These are phyloP conservation scores for Dynastes grantii DNA, from an alignment of 2,888 invertebrate species.

Conservation along the genomic window DNA sequence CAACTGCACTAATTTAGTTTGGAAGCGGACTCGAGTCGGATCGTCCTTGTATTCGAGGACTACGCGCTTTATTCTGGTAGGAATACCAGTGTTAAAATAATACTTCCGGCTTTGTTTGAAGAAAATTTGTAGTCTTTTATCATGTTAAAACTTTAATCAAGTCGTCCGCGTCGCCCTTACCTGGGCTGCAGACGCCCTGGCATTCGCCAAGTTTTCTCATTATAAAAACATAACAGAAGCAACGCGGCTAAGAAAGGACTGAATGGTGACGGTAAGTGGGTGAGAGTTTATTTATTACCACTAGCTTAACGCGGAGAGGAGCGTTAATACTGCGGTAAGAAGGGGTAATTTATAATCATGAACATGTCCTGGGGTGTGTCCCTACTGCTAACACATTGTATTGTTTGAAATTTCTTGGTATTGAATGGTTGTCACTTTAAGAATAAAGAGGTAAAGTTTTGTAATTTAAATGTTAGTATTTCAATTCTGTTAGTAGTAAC, in stretches of 20 bases:
- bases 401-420: too few relatives aligned
- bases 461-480: too few relatives aligned
- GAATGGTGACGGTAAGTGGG: neutral
- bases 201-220: conserved; percentile 8
- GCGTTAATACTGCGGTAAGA: neutral
- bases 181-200: neutral
- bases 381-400: too few relatives aligned
- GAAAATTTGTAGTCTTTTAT: conserved; percentile 30
- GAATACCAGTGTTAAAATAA: conserved; percentile 8
- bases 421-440: too few relatives aligned
- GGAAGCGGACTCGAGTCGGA: neutral
- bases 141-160: conserved; percentile 30
- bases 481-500: too few relatives aligned
- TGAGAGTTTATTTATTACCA: conserved; percentile 8
- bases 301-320: neutral
- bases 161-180: conserved; percentile 12
- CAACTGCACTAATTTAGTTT: conserved; percentile 25
- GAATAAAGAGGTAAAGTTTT: too few relatives aligned
- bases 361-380: neutral
- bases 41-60: neutral
- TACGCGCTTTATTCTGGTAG: too few relatives aligned
- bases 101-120: neutral
- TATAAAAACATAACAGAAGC: conserved; percentile 13
- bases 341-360: neutral
- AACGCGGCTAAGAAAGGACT: neutral